phyloP scores from a whole-genome alignment of 2,888 invertebrate genomes.

The Caenorhabditis panamensis region DNA sequence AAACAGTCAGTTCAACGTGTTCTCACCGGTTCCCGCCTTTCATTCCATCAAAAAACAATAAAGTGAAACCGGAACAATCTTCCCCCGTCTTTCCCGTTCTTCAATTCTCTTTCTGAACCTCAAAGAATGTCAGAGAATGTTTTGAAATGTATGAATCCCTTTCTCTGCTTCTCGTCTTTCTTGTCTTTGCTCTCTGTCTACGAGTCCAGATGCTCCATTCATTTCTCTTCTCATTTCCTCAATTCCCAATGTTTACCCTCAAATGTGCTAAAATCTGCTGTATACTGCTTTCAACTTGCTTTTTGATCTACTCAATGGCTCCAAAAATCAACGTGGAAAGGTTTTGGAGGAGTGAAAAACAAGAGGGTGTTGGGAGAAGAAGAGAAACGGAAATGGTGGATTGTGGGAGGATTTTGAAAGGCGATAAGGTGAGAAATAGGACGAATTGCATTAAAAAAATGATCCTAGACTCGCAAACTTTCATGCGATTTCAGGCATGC shows the following conservation, averaged over 20 bases:
- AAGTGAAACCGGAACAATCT: too few species aligned
- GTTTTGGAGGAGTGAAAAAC: slow-evolving; percentile 16
- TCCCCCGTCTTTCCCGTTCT: too few species aligned
- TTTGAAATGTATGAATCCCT: slow-evolving; percentile 42
- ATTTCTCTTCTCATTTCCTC: slow-evolving; percentile 7
- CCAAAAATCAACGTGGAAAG: slow-evolving; percentile 15
- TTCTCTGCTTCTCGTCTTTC: neutral
- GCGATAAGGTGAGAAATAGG: slow-evolving; percentile 19
- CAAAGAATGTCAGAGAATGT: slow-evolving; percentile 26
- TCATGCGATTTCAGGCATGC: too few species aligned
- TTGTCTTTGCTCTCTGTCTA: slow-evolving; percentile 13
- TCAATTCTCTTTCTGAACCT: too few species aligned
- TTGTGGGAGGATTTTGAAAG: slow-evolving; percentile 36
- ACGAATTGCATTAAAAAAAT: too few species aligned
- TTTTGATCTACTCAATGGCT: slow-evolving; percentile 39
- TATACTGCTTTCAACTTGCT: slow-evolving; percentile 20
- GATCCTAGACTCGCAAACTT: too few species aligned
- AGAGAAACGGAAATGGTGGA: slow-evolving; percentile 34
- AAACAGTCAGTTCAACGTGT: too few species aligned
- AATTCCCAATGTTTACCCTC: slow-evolving; percentile 19
- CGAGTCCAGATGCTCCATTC: slow-evolving; percentile 17
- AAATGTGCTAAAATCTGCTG: slow-evolving; percentile 31
- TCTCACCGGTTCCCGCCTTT: too few species aligned
- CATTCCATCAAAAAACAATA: too few species aligned
- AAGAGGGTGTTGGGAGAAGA: slow-evolving; percentile 14